Conservation (phyloP, 1,140 invertebrate genomes). For the Cylas formicarius region DNA sequence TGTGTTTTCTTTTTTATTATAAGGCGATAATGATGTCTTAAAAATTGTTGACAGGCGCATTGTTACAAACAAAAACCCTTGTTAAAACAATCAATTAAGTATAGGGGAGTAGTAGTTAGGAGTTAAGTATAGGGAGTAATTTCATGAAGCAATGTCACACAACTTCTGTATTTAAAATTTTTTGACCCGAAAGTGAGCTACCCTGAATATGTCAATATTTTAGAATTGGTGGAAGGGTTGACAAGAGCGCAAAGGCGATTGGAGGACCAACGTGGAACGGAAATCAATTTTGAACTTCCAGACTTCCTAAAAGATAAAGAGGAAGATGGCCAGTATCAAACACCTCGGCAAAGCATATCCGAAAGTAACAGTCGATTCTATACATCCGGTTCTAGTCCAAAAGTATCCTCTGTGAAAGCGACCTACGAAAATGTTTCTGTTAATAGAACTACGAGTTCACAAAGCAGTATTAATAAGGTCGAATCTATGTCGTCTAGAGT, state of each 20-base stretch:
- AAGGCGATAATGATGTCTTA: no score
- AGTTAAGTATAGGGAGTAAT: no score
- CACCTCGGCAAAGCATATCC: conserved; percentile 1
- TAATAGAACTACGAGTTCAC: conserved; percentile 12
- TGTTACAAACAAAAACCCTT: no score
- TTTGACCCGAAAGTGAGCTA: no score
- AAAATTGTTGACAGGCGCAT: no score
- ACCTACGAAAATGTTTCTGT: conserved; percentile 3
- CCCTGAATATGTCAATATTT: conserved; percentile 20
- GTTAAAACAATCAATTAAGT: no score
- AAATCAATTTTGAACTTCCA: conserved; percentile 73
- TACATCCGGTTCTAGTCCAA: neutral
- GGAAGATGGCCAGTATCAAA: conserved; percentile 29
- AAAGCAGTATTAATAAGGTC: no score
- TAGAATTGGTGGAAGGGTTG: conserved; percentile 59
- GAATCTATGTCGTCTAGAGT: no score
- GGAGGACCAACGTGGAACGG: conserved; percentile 75
- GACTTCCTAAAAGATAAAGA: conserved; percentile 66
- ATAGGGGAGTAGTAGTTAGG: no score
- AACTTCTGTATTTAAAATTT: no score
- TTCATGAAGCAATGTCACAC: no score
- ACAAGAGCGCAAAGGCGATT: conserved; percentile 67
- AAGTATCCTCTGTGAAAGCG: conserved; percentile 9
- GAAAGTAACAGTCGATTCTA: conserved; percentile 10
- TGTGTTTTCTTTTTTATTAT: neutral